Conservation (phyloP, 2,113 vertebrate species). For the Oxyura jamaicensis region DNA sequence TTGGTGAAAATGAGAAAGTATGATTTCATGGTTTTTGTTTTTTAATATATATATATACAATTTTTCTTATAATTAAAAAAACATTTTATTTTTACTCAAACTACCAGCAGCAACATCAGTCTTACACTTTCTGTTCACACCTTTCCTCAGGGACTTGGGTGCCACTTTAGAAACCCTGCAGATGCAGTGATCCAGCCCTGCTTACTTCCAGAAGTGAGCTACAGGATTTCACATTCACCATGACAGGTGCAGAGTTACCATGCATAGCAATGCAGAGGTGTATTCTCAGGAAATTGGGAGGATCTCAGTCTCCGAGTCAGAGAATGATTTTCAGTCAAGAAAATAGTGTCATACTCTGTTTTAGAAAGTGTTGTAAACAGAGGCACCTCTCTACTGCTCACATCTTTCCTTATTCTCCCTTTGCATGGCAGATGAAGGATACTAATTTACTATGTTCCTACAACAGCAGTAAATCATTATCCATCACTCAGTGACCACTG, state of each 20-base stretch:
- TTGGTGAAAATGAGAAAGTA: background rate
- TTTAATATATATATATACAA: no score
- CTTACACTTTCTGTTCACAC: background rate
- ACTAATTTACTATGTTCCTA: background rate
- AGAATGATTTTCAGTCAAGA: background rate
- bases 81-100: background rate
- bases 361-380: background rate
- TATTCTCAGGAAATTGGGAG: background rate
- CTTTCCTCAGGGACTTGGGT: background rate
- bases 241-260: accelerated
- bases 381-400: background rate
- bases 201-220: background rate
- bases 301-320: background rate
- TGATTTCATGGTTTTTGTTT: background rate
- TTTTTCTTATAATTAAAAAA: no score
- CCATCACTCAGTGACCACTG: background rate
- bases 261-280: background rate
- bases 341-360: background rate
- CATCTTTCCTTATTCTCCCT: background rate
- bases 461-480: background rate
- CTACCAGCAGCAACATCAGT: background rate
- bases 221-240: background rate
- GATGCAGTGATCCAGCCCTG: background rate
- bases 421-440: background rate
- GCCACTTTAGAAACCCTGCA: background rate